These are phyloP conservation scores for Aphrophora alni DNA, from an alignment of 2,888 invertebrate species.

Conservation along the genomic window DNA sequence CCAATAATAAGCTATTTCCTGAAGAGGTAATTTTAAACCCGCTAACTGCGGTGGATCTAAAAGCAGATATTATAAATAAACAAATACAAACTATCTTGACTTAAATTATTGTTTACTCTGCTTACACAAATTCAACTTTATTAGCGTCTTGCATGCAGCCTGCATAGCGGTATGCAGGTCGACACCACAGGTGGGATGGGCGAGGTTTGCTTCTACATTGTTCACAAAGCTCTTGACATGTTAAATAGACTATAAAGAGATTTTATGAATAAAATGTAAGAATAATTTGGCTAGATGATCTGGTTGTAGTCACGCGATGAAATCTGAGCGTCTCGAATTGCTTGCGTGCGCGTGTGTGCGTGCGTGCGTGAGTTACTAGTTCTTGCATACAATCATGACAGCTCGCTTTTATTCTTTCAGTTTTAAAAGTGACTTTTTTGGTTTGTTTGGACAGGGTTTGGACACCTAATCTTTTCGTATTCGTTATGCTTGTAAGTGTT, in stretches of 20 bases:
- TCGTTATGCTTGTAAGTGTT: too few species aligned
- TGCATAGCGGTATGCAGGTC: neutral
- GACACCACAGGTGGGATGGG: neutral
- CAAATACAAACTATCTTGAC: neutral
- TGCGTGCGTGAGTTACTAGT: neutral
- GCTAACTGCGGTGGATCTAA: too few species aligned
- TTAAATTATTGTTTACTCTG: neutral
- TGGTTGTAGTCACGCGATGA: slow-evolving; percentile 25
- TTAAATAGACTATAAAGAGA: slow-evolving; percentile 5
- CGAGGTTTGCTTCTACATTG: too few species aligned
- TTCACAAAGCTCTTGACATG: too few species aligned
- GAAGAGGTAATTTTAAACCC: too few species aligned
- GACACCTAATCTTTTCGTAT: too few species aligned
- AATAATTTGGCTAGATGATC: slow-evolving; percentile 1
- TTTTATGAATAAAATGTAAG: slow-evolving; percentile 9
- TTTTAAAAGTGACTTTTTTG: too few species aligned
- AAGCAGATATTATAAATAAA: neutral
- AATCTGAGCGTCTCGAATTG: slow-evolving; percentile 26
- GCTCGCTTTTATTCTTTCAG: neutral
- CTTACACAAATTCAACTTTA: too few species aligned
- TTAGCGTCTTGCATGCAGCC: neutral
- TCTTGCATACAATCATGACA: neutral
- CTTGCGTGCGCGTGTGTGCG: slow-evolving; percentile 31
- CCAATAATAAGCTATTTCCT: too few species aligned
- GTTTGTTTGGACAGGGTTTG: too few species aligned